Percentiles rank a stretch among this genome's conserved stretches.
Evolutionary conservation across 2,113 vertebrate species (phyloP).

Genomic region (Vireo altiloquus): DNA sequence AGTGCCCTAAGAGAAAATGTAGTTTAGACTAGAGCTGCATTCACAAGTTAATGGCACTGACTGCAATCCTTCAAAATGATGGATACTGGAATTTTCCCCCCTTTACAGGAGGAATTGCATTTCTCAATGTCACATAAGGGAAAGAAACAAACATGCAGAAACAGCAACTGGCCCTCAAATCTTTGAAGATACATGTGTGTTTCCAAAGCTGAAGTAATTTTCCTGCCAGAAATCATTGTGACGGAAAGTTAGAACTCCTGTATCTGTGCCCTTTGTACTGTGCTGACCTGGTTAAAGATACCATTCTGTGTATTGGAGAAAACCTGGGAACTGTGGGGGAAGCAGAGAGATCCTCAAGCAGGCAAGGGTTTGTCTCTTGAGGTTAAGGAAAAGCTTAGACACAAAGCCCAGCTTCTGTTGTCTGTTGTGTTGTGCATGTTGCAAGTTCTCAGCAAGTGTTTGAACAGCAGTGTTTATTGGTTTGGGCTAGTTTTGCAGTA

Average conservation of each 20-base stretch:
- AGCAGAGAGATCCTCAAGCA: not conserved
- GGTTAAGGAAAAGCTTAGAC: not conserved
- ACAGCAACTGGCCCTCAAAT: slow-evolving; percentile 10
- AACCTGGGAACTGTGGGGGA: not conserved
- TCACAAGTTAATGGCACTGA: slow-evolving; percentile 7
- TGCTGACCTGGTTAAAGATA: not conserved
- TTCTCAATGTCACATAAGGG: slow-evolving; percentile 49
- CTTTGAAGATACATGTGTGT: slow-evolving; percentile 28
- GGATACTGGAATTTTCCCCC: slow-evolving; percentile 32
- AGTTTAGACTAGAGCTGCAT: slow-evolving; percentile 16
- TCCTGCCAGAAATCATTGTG: slow-evolving; percentile 32
- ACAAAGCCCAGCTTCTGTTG: not conserved
- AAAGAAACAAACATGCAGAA: slow-evolving; percentile 53
- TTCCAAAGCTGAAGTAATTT: slow-evolving; percentile 35
- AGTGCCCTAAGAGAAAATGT: slow-evolving; percentile 51
- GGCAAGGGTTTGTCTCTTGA: not conserved
- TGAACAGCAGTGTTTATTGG: not conserved
- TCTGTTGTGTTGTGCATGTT: not conserved
- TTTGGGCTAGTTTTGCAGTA: not conserved
- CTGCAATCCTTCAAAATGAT: slow-evolving; percentile 55
- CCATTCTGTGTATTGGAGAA: not conserved
- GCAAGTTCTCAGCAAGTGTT: not conserved
- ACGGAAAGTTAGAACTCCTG: not conserved
- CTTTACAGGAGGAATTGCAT: slow-evolving; percentile 17
- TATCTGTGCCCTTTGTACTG: not conserved